Conservation (phyloP, 2,113 vertebrate species). For the Callipepla californica region DNA sequence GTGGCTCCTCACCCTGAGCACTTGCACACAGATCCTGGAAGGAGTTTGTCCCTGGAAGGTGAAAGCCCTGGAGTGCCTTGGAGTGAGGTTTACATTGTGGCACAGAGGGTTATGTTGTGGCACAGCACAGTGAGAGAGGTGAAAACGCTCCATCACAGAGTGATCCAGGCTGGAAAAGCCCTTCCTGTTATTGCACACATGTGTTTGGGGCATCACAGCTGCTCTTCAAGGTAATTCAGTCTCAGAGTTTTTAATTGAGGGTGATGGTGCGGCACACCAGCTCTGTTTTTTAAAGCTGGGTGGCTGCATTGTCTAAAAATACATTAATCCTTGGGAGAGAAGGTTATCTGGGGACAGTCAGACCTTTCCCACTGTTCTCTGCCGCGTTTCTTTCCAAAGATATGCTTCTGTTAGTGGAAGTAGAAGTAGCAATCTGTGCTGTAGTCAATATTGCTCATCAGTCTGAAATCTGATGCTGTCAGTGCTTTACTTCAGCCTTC, state of each 20-base stretch:
- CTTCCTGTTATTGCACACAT: fast-evolving
- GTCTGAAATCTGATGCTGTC: neutral
- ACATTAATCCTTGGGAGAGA: conserved; percentile 1
- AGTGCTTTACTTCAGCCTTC: neutral
- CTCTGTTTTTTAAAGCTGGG: neutral
- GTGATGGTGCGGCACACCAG: neutral
- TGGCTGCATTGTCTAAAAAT: conserved; percentile 36
- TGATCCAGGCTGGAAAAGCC: neutral
- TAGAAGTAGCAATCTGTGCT: neutral
- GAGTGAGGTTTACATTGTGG: neutral
- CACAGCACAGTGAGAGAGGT: fast-evolving
- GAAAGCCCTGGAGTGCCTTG: neutral
- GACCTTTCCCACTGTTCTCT: neutral
- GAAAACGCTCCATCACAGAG: neutral
- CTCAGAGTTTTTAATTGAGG: neutral
- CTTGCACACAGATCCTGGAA: neutral
- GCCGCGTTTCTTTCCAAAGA: neutral
- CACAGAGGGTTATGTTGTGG: neutral
- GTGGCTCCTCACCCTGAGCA: neutral
- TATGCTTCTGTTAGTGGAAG: conserved; percentile 19
- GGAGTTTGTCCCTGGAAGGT: neutral
- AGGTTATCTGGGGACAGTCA: conserved; percentile 1
- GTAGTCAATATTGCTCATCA: neutral
- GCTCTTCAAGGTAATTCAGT: neutral
- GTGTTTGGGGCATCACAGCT: neutral